These are phyloP conservation scores for Carollia perspicillata DNA, from an alignment of 2,113 vertebrate genomes.

Conservation along the genomic window DNA sequence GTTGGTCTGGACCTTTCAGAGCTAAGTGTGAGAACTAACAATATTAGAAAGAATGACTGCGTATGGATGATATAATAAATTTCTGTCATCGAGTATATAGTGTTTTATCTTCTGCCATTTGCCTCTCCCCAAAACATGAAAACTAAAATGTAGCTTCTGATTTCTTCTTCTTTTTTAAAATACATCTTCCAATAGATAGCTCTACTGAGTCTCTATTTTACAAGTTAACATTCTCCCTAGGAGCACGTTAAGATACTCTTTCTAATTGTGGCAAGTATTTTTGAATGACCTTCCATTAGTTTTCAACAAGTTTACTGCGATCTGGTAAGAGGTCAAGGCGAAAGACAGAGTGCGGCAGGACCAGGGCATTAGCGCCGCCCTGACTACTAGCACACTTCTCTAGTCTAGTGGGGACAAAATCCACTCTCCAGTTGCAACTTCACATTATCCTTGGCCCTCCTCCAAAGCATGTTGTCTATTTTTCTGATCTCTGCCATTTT, in stretches of 20 bases:
- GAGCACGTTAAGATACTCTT: not conserved
- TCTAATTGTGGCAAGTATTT: not conserved
- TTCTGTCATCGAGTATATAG: not conserved
- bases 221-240: not conserved
- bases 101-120: not conserved
- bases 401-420: not conserved
- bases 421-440: not conserved
- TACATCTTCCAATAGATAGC: not conserved
- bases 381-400: not conserved
- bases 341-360: not conserved
- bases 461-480: not conserved
- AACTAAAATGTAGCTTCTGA: not conserved
- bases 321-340: not conserved
- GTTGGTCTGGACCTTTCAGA: not conserved
- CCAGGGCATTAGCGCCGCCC: accelerated
- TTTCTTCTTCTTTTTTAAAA: too few relatives aligned
- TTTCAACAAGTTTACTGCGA: not conserved
- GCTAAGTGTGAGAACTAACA: not conserved
- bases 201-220: not conserved
- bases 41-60: not conserved
- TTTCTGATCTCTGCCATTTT: not conserved
- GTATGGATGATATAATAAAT: not conserved
- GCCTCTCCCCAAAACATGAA: not conserved
- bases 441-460: not conserved
- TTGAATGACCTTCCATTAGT: not conserved